These are phyloP conservation scores for Microctenopoma lineatum DNA, from an alignment of 2,797 vertebrate species.

Conservation along the genomic window DNA sequence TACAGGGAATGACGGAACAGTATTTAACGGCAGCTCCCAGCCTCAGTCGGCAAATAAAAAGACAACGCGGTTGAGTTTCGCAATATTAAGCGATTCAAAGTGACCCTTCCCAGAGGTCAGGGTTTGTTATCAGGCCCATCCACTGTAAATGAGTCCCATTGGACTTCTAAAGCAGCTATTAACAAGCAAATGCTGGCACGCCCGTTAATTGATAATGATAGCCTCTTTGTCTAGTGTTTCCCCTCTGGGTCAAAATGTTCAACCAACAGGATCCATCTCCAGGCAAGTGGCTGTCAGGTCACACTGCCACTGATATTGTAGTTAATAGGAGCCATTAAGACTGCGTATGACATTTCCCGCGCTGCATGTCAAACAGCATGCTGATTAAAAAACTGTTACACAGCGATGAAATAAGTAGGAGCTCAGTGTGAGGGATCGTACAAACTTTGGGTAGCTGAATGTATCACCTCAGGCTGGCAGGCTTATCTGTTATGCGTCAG, in stretches of 20 bases:
- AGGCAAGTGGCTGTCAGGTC: conserved; percentile 55
- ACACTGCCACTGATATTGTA: conserved; percentile 25
- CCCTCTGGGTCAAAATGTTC: conserved; percentile 76
- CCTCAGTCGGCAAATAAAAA: conserved; percentile 43
- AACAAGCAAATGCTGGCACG: conserved; percentile 83
- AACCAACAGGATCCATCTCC: conserved; percentile 58
- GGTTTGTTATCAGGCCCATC: conserved; percentile 69
- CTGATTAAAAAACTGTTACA: conserved; percentile 35
- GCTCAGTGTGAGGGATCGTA: conserved; percentile 45
- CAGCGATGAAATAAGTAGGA: conserved; percentile 34
- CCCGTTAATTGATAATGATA: conserved; percentile 84
- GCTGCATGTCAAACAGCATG: conserved; percentile 37
- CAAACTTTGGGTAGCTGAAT: conserved; percentile 37
- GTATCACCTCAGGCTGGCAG: conserved; percentile 63
- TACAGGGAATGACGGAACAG: conserved; percentile 79
- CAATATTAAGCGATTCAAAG: conserved; percentile 41
- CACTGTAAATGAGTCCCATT: conserved; percentile 79
- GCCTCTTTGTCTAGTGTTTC: conserved; percentile 71
- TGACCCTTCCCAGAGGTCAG: conserved; percentile 66
- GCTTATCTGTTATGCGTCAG: conserved; percentile 63
- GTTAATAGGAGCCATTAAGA: conserved; percentile 40
- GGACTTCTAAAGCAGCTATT: conserved; percentile 80
- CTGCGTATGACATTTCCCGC: conserved; percentile 10
- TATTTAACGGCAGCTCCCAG: conserved; percentile 70
- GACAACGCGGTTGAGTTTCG: conserved; percentile 26